A percentile compares a stretch with the other conserved stretches of the same genome.
phyloP scores from a whole-genome alignment of 2,797 vertebrate genomes.

The Microctenopoma stevenorrisi region DNA sequence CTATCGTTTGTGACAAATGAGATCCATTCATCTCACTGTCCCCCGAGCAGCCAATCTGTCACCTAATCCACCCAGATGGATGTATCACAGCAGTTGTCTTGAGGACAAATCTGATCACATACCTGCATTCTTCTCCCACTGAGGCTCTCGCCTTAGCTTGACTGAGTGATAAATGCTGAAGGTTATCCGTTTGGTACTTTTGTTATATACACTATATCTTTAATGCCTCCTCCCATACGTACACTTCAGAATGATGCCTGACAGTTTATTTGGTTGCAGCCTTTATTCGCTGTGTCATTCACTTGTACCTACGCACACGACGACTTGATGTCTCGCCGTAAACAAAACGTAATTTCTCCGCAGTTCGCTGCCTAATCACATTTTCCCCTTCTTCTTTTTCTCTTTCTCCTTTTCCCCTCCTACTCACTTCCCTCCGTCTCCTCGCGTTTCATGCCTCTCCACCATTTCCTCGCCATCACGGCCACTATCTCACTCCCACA shows the following conservation, averaged over 20 bases:
- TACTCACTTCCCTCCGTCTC: background rate
- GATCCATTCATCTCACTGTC: conserved; percentile 75
- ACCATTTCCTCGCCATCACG: background rate
- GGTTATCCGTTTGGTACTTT: conserved; percentile 48
- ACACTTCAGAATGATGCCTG: conserved; percentile 34
- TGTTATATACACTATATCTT: conserved; percentile 24
- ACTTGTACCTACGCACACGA: conserved; percentile 3
- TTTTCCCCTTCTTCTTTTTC: conserved; percentile 12
- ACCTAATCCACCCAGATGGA: conserved; percentile 77
- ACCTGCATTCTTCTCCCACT: conserved; percentile 69
- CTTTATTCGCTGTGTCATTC: conserved; percentile 37
- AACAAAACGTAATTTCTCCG: conserved; percentile 37
- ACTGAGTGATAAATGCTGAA: conserved; percentile 71
- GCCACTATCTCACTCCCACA: background rate
- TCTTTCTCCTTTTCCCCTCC: background rate
- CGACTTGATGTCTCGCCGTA: conserved; percentile 34
- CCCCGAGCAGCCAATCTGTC: conserved; percentile 73
- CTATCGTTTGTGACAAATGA: conserved; percentile 77
- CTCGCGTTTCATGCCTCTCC: background rate
- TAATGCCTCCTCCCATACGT: conserved; percentile 24
- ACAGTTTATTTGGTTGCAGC: conserved; percentile 28
- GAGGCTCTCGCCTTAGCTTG: conserved; percentile 62
- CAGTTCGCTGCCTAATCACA: conserved; percentile 20
- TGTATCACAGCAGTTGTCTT: conserved; percentile 74
- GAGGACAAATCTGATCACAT: conserved; percentile 79